These are phyloP conservation scores for Ifrita kowaldi DNA, from an alignment of 2,113 vertebrate species.

Conservation along the genomic window DNA sequence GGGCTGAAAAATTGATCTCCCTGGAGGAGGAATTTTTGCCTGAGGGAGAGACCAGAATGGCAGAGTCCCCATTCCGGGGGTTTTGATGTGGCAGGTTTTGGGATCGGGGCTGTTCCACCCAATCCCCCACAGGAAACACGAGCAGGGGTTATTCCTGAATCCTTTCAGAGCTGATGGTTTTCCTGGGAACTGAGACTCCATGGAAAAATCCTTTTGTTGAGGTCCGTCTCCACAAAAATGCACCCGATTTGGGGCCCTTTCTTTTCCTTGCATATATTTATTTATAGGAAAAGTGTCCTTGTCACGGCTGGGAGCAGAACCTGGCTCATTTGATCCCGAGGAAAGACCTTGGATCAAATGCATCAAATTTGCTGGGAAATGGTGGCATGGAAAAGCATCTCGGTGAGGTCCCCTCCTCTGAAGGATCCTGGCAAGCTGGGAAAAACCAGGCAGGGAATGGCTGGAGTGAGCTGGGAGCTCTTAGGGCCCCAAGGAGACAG, in stretches of 20 bases:
- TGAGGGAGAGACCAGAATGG: background rate
- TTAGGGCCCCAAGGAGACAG: background rate
- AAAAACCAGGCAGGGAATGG: background rate
- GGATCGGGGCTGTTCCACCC: background rate
- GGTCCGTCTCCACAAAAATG: background rate
- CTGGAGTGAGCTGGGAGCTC: background rate
- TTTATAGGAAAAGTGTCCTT: background rate
- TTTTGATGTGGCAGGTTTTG: background rate
- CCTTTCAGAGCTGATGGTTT: background rate
- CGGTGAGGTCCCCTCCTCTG: background rate
- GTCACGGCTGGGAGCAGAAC: background rate
- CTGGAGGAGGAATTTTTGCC: background rate
- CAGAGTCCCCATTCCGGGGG: background rate
- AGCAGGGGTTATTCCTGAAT: background rate
- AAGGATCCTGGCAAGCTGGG: background rate
- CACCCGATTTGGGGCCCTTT: fast-evolving
- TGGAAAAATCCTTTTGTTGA: background rate
- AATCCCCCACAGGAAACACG: fast-evolving
- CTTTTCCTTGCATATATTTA: background rate
- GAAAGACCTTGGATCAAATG: background rate
- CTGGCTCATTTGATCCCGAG: background rate
- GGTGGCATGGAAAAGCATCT: background rate
- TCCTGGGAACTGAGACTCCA: background rate
- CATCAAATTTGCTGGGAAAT: background rate
- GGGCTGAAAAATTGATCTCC: background rate